A percentile compares a stretch with the other conserved stretches of the same genome.
Conservation (phyloP, 2,888 invertebrate species). For the Sympetrum striolatum region DNA sequence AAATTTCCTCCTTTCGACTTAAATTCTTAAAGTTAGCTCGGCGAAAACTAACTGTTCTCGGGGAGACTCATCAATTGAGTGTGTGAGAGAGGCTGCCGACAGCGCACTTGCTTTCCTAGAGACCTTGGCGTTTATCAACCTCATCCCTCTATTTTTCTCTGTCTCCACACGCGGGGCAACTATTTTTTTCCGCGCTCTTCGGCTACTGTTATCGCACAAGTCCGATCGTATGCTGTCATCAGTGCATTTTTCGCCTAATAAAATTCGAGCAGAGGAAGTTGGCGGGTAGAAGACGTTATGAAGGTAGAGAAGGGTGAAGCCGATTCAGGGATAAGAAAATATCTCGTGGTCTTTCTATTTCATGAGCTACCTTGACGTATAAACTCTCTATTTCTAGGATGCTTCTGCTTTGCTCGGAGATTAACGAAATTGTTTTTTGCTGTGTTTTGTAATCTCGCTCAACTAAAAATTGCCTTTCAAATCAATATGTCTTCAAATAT, state of each 20-base stretch:
- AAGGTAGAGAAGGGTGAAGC: too few species aligned
- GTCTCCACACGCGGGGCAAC: neutral
- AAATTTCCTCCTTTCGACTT: neutral
- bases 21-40: neutral
- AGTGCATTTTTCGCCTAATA: neutral
- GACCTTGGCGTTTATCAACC: neutral
- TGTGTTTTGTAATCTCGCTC: too few species aligned
- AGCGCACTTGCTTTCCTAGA: neutral
- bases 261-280: neutral
- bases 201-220: neutral
- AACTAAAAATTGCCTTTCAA: too few species aligned
- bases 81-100: neutral
- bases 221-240: conserved; percentile 8
- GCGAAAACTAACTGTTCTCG: neutral
- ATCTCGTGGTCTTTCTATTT: too few species aligned
- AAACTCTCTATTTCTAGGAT: too few species aligned
- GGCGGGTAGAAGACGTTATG: too few species aligned
- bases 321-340: too few species aligned
- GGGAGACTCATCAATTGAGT: neutral
- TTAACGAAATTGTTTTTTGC: too few species aligned
- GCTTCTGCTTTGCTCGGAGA: too few species aligned
- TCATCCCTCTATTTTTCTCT: neutral
- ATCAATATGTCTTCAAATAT: too few species aligned
- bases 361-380: too few species aligned
- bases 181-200: neutral